Conservation (phyloP, 2,797 vertebrate genomes). For the Chromis chromis region DNA sequence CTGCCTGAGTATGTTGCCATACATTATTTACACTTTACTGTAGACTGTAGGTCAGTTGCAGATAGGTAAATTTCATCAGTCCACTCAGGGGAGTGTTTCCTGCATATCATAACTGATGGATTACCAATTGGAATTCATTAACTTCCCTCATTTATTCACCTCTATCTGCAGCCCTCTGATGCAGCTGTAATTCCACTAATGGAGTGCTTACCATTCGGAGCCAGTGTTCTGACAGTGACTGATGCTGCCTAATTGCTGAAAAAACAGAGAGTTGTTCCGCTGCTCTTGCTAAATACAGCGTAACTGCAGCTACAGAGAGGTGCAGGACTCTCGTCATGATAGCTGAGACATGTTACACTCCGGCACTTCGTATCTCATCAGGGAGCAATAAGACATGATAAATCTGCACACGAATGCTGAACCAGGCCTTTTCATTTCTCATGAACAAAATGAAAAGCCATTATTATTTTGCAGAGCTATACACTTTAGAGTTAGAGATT, state of each 20-base stretch:
- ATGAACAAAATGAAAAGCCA: conserved; percentile 27
- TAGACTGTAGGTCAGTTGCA: neutral
- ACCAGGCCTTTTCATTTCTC: conserved; percentile 29
- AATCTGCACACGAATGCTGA: conserved; percentile 37
- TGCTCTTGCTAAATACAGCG: conserved; percentile 47
- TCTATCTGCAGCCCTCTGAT: conserved; percentile 53
- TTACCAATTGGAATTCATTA: conserved; percentile 59
- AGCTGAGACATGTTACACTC: conserved; percentile 24
- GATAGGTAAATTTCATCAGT: conserved; percentile 2
- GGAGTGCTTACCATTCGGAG: conserved; percentile 67
- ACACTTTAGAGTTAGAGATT: neutral
- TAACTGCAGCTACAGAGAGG: conserved; percentile 22
- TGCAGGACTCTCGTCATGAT: conserved; percentile 27
- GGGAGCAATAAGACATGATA: conserved; percentile 29
- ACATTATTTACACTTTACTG: conserved; percentile 20
- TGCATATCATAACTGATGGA: conserved; percentile 52
- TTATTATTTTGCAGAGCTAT: conserved; percentile 36
- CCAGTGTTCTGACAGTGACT: conserved; percentile 72
- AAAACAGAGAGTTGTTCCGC: conserved; percentile 43
- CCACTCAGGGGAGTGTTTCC: conserved; percentile 14
- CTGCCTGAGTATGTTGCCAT: conserved; percentile 6
- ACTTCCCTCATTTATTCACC: conserved; percentile 38
- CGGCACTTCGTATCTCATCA: conserved; percentile 32
- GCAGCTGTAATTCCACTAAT: conserved; percentile 80
- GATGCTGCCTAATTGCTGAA: conserved; percentile 69